Conservation (phyloP, 2,888 invertebrate genomes). For the Caenorhabditis auriculariae region DNA sequence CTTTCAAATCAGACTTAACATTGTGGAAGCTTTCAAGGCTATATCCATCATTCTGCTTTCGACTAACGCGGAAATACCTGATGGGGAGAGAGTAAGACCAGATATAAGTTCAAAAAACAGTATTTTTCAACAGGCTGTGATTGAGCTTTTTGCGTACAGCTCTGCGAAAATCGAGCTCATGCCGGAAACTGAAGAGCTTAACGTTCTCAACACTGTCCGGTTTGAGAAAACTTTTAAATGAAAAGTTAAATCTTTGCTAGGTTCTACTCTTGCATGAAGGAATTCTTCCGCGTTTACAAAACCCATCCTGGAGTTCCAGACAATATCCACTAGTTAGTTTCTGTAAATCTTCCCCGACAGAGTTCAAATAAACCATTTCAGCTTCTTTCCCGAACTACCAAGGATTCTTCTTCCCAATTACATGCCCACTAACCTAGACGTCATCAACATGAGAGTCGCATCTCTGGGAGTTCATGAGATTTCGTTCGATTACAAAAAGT, state of each 20-base stretch:
- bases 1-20: constrained; percentile 23
- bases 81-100: too few relatives aligned
- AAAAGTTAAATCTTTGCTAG: too few relatives aligned
- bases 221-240: too few relatives aligned
- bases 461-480: constrained; percentile 35
- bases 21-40: constrained; percentile 27
- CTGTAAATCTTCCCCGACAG: background rate
- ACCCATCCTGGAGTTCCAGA: constrained; percentile 26
- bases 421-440: constrained; percentile 21
- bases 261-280: constrained; percentile 9
- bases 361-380: constrained; percentile 4
- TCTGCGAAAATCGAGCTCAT: constrained; percentile 23
- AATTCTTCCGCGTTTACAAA: constrained; percentile 10
- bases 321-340: constrained; percentile 26
- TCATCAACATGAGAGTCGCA: constrained; percentile 30
- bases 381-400: constrained; percentile 22
- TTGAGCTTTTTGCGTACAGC: constrained; percentile 19
- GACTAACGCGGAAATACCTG: constrained; percentile 6
- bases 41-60: constrained; percentile 13
- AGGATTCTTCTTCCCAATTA: constrained; percentile 19
- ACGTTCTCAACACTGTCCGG: constrained; percentile 15
- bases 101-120: too few relatives aligned
- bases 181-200: constrained; percentile 26
- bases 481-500: constrained; percentile 24
- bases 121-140: too few relatives aligned